A percentile compares a stretch with the other conserved stretches of the same genome.
These are phyloP conservation scores for Psephotus haematonotus DNA, from an alignment of 2,113 vertebrate genomes.

Conservation along the genomic window DNA sequence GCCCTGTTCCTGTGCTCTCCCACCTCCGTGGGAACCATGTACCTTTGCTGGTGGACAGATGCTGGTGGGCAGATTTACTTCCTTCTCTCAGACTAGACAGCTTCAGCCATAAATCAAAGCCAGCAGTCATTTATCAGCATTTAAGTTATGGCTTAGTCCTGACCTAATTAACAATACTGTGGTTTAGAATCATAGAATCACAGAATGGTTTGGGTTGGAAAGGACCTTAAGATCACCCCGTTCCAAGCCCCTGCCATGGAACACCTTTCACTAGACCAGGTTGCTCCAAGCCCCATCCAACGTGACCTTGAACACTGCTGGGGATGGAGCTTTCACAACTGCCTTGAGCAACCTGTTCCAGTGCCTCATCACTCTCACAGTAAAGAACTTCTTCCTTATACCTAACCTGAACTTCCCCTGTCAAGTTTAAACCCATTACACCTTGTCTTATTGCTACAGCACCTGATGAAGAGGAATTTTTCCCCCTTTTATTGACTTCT, in stretches of 20 bases:
- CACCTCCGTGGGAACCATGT: rapidly evolving
- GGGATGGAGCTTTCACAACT: neutral
- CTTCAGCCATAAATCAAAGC: neutral
- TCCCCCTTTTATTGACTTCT: rapidly evolving
- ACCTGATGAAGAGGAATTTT: neutral
- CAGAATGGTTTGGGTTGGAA: neutral
- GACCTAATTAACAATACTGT: neutral
- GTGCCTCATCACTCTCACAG: neutral
- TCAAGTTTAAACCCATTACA: neutral
- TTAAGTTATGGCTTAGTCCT: neutral
- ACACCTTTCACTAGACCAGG: neutral
- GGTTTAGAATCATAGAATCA: neutral
- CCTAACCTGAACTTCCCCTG: neutral
- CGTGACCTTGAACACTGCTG: neutral
- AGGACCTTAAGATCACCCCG: neutral
- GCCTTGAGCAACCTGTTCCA: neutral
- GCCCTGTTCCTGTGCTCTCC: neutral
- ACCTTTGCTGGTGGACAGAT: neutral
- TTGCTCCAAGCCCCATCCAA: neutral
- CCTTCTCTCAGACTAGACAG: neutral
- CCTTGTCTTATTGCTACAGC: neutral
- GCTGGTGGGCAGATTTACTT: neutral
- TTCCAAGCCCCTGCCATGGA: neutral
- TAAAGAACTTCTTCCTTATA: neutral
- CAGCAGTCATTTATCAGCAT: neutral